phyloP scores from a whole-genome alignment of 2,888 invertebrate genomes.

The Onchidella celtica region DNA sequence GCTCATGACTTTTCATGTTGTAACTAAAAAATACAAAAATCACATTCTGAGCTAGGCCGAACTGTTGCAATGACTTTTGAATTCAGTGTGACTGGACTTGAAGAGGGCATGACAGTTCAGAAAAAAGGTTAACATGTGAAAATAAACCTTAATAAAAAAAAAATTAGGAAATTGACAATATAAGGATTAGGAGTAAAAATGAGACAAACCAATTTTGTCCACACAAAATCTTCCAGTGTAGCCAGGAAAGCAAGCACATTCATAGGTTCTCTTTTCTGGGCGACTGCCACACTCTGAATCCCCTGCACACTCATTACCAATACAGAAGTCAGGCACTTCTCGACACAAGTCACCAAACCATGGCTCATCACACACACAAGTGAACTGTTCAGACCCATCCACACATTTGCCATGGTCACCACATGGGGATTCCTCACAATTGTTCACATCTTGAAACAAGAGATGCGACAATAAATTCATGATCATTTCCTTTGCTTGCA shows the following conservation, averaged over 20 bases:
- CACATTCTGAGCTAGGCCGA: no score
- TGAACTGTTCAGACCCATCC: neutral
- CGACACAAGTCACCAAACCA: slow-evolving; percentile 8
- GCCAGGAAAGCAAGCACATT: neutral
- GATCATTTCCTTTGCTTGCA: no score
- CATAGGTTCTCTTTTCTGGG: neutral
- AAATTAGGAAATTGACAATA: neutral
- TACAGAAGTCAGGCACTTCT: slow-evolving; percentile 11
- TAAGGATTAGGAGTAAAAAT: no score
- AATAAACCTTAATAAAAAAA: neutral
- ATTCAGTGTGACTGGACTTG: no score
- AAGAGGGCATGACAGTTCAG: no score
- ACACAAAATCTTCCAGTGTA: neutral
- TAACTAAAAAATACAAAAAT: no score
- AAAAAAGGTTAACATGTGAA: no score
- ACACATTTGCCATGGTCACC: slow-evolving; percentile 10
- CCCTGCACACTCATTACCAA: neutral
- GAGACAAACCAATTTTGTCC: neutral
- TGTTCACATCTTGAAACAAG: neutral
- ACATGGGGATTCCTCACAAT: neutral
- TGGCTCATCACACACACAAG: neutral
- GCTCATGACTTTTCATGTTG: no score
- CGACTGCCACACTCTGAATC: neutral
- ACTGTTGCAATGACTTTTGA: no score
- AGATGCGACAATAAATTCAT: neutral